Evolutionary conservation across 2,797 vertebrate genomes (phyloP), one percentile per base, ranked within the genome.

Genomic region (Pseudochaenichthys georgianus): DNA sequence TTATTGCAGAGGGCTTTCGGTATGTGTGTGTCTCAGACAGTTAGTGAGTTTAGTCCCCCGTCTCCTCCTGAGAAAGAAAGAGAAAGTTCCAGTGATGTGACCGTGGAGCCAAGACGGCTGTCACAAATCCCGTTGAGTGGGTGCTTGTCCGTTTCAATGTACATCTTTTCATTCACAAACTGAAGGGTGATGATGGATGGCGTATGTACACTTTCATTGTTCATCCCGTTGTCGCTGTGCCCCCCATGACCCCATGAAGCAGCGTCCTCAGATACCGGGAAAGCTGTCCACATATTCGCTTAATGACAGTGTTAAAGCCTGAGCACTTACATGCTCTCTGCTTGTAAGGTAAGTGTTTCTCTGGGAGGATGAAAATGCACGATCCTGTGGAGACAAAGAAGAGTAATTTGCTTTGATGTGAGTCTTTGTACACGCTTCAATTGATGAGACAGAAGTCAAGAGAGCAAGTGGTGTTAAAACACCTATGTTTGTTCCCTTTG

Each of bases 1-100:
- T 89, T 87, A 88, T 90, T 90, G 87, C 88, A 86, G 75, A 80
- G 70, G 83, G 70, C 61, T 68, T 38, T 38, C 50, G 72, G 63
- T 81, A 78, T 73, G 55, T 70, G 48, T 64, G 64, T 65, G 34
- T 41, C 6, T 75, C 67, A 67, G 74, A 41, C 66, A 80, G 70
- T 73, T 38, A 69, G 52, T 78, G 46, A 75, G 73, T 57, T 75
- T 72, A 66, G 51, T 62, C 69, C 41, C 59, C 67, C 28, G 53
- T 78, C 80, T 76, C 81, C 76, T 80, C 75, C 75, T 77, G 81
- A 88, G 75, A 85, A 69, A 76, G 60, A 75, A 70, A 75, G 54
- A 70, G n/a, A 72, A 74, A 7, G 8, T 65, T 75, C 66, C 72
- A 67, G 63, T 47, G 64, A 31, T 5, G 46, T 60, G 55, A 63